Percentiles rank a stretch among this genome's conserved stretches.
Evolutionary conservation across 37 sponge, comb jelly and placozoan species (phyloP).

Genomic region (Hormiphora californensis): DNA sequence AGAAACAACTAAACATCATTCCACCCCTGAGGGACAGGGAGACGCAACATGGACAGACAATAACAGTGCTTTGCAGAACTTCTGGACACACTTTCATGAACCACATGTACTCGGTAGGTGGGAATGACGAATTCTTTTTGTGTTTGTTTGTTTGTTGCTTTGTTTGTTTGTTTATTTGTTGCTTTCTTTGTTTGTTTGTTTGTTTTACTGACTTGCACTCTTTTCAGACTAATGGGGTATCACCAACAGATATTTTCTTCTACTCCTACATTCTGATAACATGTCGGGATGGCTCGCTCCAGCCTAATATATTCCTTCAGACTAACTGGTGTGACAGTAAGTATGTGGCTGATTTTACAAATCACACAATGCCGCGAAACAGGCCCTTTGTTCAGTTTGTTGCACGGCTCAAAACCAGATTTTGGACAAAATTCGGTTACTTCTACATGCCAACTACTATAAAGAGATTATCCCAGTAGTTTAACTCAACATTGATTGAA

Average conservation of each 20-base stretch:
- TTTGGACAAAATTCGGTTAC: too few relatives aligned
- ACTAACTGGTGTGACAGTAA: slow-evolving; percentile 1
- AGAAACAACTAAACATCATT: slow-evolving; percentile 1
- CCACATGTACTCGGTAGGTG: slow-evolving; percentile 20
- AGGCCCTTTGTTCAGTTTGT: too few relatives aligned
- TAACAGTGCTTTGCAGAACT: background rate
- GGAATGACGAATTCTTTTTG: background rate
- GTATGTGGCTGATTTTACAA: too few relatives aligned
- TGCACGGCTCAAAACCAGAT: too few relatives aligned
- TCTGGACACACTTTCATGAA: slow-evolving; percentile 4
- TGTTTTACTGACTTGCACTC: background rate
- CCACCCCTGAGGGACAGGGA: background rate
- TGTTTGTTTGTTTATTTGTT: background rate
- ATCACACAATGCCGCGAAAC: too few relatives aligned
- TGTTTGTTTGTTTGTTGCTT: background rate
- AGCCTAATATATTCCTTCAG: slow-evolving; percentile 7
- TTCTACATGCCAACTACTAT: too few relatives aligned
- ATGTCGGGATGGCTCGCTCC: background rate
- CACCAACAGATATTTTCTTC: slow-evolving; percentile 1
- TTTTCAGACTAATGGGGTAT: background rate
- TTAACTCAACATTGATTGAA: too few relatives aligned
- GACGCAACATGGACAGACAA: background rate
- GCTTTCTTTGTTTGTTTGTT: background rate
- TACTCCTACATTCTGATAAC: slow-evolving; percentile 6
- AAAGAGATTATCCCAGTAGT: too few relatives aligned